Conservation (phyloP, 2,888 invertebrate genomes). For the Buathra laborator region DNA sequence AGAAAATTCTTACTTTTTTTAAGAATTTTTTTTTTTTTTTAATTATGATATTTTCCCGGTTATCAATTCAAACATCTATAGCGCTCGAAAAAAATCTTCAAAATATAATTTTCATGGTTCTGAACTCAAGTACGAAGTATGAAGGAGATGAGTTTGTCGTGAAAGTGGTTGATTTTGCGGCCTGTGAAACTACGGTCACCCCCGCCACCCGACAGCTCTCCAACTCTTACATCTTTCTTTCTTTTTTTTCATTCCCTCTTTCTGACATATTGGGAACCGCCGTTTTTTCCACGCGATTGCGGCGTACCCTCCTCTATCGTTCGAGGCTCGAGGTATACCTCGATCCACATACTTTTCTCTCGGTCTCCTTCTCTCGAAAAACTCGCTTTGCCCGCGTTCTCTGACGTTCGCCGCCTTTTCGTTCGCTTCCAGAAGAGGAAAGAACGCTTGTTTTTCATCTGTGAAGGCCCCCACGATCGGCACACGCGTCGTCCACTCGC, state of each 20-base stretch:
- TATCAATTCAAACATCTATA: background rate
- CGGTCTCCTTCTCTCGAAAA: constrained; percentile 35
- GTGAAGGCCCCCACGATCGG: constrained; percentile 60
- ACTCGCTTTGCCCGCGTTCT: constrained; percentile 58
- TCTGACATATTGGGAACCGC: constrained; percentile 76
- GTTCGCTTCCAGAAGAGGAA: constrained; percentile 62
- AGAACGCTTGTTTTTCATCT: constrained; percentile 78
- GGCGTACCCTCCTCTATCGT: constrained; percentile 72
- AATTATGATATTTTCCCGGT: background rate
- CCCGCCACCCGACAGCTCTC: constrained; percentile 21
- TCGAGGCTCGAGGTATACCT: constrained; percentile 46
- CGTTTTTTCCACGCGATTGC: constrained; percentile 81
- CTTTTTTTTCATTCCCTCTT: constrained; percentile 51
- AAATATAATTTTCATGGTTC: background rate
- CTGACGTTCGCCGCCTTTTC: constrained; percentile 69
- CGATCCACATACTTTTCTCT: constrained; percentile 45
- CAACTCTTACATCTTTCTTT: constrained; percentile 54
- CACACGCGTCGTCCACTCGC: constrained; percentile 75
- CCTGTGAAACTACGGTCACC: constrained; percentile 50
- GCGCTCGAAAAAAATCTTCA: background rate
- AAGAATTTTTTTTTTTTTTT: too few species aligned
- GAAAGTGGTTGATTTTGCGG: constrained; percentile 37
- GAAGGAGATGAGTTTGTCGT: background rate
- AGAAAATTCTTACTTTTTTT: background rate
- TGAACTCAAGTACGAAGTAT: background rate